phyloP scores from a whole-genome alignment of 2,113 vertebrate genomes.

The Lycocorax pyrrhopterus region DNA sequence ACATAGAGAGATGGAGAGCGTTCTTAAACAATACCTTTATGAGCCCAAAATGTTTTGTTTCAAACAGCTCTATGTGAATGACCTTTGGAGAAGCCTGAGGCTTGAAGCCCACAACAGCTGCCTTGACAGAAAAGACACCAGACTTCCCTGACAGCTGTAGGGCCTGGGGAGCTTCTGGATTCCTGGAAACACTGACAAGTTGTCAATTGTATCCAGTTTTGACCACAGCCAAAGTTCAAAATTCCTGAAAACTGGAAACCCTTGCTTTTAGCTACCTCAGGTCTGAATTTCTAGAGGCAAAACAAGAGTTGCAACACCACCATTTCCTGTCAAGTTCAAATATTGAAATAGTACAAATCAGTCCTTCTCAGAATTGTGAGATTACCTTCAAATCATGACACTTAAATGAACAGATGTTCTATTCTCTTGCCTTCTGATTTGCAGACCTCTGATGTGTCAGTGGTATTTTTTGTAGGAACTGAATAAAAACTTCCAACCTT shows the following conservation, averaged over 20 bases:
- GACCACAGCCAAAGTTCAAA: background rate
- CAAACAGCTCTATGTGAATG: background rate
- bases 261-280: background rate
- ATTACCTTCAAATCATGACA: background rate
- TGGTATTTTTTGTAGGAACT: background rate
- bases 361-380: background rate
- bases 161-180: constrained; percentile 2
- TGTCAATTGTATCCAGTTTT: background rate
- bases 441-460: background rate
- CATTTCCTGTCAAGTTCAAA: background rate
- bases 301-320: background rate
- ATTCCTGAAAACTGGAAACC: background rate
- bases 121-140: background rate
- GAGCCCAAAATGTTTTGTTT: background rate
- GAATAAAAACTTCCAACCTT: background rate
- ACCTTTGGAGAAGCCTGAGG: background rate
- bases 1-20: background rate
- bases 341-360: background rate
- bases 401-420: background rate
- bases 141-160: constrained; percentile 10
- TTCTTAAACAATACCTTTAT: background rate
- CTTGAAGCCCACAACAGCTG: background rate
- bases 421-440: background rate
- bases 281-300: background rate
- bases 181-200: constrained; percentile 46